Evolutionary conservation across 2,113 vertebrate genomes (phyloP), one percentile per base, ranked within the genome.

Genomic region (Lycaon pictus): DNA sequence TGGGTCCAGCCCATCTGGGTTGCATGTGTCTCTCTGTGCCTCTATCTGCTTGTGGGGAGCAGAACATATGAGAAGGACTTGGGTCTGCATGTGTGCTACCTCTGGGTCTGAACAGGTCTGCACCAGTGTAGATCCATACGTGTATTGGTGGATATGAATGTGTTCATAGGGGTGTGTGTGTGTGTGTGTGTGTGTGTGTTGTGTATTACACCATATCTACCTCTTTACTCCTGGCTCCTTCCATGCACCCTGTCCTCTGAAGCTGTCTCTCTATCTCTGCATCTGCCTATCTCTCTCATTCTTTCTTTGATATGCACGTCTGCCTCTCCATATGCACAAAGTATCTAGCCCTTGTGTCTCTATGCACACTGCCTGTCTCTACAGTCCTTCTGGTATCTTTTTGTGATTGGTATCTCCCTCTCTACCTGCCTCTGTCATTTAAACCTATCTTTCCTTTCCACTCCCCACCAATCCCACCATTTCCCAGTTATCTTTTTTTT

Each of bases 371-470:
- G 16, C 0, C 72, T 17, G 32, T 90, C 32, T 81, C 60, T 83
- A 37, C 27, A n/a, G 56, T 35, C 25, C 15, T 95, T 82, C 58
- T 58, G 60, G 58, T 88, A 53, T 43, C 79, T 95, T 60, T 94
- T 86, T 72, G 62, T 77, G 56, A 77, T 93, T 8, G 7, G 22
- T 35, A 87, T 48, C 22, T 76, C 77, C 51, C 12, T 89, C 37
- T 95, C 62, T 74, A 8, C n/a, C 67, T 60, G 32, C 12, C 55
- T 77, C 60, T 56, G 7, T 63, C 37, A 71, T 85, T 91, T 90
- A 72, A 93, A 93, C 86, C 27, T 88, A 37, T 82, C 89, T 62
- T 81, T 22, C n/a, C 55, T 95, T 88, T 85, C 77, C 32, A 96
- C 32, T 95, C 13, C 13, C 77, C 35, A 91, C 22, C 77, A 94